Conservation (phyloP, 2,797 vertebrate genomes). For the Mormyrus proboscirostris region DNA sequence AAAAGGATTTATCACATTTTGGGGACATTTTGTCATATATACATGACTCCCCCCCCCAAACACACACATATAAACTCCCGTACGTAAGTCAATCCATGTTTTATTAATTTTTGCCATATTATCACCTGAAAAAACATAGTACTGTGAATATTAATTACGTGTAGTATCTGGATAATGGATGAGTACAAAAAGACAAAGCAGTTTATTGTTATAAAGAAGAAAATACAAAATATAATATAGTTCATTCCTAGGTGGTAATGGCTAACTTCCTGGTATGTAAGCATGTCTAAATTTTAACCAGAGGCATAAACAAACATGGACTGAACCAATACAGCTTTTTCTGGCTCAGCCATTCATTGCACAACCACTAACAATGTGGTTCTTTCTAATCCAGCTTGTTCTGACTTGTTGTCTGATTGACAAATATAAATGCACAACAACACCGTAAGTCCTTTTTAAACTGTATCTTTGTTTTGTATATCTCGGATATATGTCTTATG, state of each 20-base stretch:
- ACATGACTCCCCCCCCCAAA: background rate
- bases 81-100: background rate
- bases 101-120: background rate
- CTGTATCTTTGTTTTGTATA: background rate
- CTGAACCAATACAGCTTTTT: slow-evolving; percentile 51
- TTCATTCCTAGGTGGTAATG: background rate
- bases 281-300: slow-evolving; percentile 57
- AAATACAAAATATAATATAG: slow-evolving; percentile 21
- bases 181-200: background rate
- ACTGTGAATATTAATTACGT: background rate
- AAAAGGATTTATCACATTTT: background rate
- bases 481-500: background rate
- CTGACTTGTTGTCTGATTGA: slow-evolving; percentile 42
- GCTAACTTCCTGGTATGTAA: background rate
- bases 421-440: slow-evolving; percentile 38
- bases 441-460: slow-evolving; percentile 45
- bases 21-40: background rate
- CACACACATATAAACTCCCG: background rate
- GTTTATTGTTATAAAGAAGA: background rate
- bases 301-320: slow-evolving; percentile 49
- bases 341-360: slow-evolving; percentile 8
- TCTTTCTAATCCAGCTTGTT: slow-evolving; percentile 39
- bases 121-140: background rate
- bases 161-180: background rate
- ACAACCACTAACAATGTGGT: slow-evolving; percentile 48